Evolutionary conservation across 1,140 invertebrate species (phyloP).

Genomic region (Drosophila nannoptera): DNA sequence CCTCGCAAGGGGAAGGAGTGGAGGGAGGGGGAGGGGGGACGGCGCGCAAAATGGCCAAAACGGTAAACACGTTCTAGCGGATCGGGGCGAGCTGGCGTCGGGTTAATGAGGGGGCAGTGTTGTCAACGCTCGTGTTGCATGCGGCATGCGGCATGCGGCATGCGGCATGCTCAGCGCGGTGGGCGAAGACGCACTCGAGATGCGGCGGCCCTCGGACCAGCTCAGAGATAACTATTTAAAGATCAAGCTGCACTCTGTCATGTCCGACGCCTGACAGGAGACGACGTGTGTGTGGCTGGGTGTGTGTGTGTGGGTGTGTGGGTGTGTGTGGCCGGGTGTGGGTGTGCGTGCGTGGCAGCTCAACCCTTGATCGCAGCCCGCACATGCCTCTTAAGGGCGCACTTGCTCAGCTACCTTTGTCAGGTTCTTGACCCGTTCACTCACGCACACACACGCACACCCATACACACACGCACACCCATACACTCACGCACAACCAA

Average conservation of each 20-base stretch:
- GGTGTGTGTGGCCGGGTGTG: too few relatives aligned
- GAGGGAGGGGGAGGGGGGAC: background rate
- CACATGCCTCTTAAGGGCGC: constrained; percentile 3
- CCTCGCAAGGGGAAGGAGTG: constrained; percentile 43
- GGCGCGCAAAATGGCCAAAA: constrained; percentile 66
- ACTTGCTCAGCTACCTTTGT: constrained; percentile 25
- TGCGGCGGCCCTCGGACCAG: constrained; percentile 34
- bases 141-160: constrained; percentile 52
- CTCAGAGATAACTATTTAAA: background rate
- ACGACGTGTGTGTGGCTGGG: background rate
- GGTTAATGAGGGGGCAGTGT: constrained; percentile 12
- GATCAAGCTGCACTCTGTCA: constrained; percentile 1
- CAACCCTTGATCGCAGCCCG: constrained; percentile 7
- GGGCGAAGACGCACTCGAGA: constrained; percentile 38
- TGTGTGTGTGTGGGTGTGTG: too few relatives aligned
- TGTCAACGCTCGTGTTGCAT: constrained; percentile 66
- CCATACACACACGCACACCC: too few relatives aligned
- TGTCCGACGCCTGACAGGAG: background rate
- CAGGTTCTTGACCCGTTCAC: constrained; percentile 42
- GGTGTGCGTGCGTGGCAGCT: constrained; percentile 17
- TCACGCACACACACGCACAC: constrained; percentile 6
- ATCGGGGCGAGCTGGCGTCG: too few relatives aligned
- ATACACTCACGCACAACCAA: too few relatives aligned
- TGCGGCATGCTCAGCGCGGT: constrained; percentile 41
- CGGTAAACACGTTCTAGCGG: constrained; percentile 27